Evolutionary conservation across 2,797 vertebrate species (phyloP).

Genomic region (Gymnocypris eckloni): DNA sequence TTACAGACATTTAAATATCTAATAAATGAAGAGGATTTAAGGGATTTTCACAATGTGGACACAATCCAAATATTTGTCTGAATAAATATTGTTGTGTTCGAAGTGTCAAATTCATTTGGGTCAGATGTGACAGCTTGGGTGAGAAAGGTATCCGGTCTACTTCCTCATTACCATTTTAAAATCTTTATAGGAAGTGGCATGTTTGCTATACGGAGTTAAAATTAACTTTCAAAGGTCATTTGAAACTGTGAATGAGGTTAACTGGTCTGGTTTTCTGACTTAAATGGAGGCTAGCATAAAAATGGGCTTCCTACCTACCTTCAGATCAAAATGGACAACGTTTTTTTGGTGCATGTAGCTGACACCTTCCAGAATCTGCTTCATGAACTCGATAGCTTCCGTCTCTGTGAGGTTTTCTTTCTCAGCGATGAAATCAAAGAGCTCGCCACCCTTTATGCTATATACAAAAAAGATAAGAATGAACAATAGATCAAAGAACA

Average conservation of each 20-base stretch:
- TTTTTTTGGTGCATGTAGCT: slow-evolving; percentile 74
- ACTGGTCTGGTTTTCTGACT: neutral
- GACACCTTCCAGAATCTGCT: slow-evolving; percentile 81
- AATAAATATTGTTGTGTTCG: neutral
- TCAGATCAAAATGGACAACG: slow-evolving; percentile 83
- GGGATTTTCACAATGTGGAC: neutral
- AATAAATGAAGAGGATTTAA: too few relatives aligned
- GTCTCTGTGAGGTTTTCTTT: slow-evolving; percentile 83
- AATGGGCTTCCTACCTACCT: slow-evolving; percentile 68
- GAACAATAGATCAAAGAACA: neutral
- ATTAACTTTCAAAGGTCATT: neutral
- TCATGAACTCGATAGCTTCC: slow-evolving; percentile 82
- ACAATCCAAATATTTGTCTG: neutral
- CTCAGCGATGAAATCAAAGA: slow-evolving; percentile 87
- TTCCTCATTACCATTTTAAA: neutral
- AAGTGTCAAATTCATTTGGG: neutral
- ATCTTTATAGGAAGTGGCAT: slow-evolving; percentile 18
- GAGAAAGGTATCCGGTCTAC: slow-evolving; percentile 12
- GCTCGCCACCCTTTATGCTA: slow-evolving; percentile 81
- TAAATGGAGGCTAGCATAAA: neutral
- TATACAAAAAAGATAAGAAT: neutral
- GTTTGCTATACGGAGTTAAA: neutral
- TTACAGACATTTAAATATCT: neutral
- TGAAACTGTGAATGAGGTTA: slow-evolving; percentile 18
- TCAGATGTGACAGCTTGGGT: neutral